Evolutionary conservation across 2,797 vertebrate species (phyloP).

Genomic region (Sebastes steindachneri): DNA sequence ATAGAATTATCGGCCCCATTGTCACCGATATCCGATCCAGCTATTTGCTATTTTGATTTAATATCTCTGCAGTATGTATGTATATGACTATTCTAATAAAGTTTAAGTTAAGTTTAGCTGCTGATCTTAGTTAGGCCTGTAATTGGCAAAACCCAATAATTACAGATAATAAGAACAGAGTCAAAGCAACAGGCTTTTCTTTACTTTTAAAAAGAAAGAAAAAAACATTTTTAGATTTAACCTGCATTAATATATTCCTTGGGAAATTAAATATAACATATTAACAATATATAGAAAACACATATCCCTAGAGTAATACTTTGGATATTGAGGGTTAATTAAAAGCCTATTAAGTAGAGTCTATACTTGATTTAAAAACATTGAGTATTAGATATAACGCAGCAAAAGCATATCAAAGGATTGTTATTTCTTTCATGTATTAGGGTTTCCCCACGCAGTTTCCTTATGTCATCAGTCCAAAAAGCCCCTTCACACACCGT

Average conservation of each 20-base stretch:
- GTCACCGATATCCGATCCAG: too few species aligned
- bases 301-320: neutral
- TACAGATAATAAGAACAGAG: neutral
- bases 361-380: neutral
- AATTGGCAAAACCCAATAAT: neutral
- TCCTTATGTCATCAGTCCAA: neutral
- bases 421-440: neutral
- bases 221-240: neutral
- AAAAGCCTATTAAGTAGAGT: neutral
- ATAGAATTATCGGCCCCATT: too few species aligned
- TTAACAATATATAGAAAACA: neutral
- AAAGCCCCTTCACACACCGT: neutral
- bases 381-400: neutral
- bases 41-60: too few species aligned
- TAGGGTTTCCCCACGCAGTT: neutral
- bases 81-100: too few species aligned
- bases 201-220: too few species aligned
- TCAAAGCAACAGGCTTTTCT: neutral
- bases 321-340: neutral
- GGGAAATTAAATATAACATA: neutral
- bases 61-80: too few species aligned
- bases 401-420: neutral
- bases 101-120: too few species aligned
- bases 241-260: neutral
- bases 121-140: neutral